Percentiles rank a stretch among this genome's conserved stretches.
Evolutionary conservation across 1,140 invertebrate genomes (phyloP).

Genomic region (Halictus rubicundus): DNA sequence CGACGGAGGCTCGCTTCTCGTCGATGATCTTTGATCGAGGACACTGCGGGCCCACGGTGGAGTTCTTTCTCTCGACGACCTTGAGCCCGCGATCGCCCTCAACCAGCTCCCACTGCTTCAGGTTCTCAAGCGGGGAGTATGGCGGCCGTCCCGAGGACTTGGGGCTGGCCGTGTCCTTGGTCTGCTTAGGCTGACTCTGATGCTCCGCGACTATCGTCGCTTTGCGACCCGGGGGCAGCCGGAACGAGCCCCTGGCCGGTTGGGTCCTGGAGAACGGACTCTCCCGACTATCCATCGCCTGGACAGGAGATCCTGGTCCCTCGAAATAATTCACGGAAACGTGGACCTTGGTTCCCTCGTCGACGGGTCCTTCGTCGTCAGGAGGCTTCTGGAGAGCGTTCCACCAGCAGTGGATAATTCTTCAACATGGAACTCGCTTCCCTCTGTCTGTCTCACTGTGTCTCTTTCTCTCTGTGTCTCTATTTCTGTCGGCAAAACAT

Average conservation of each 20-base stretch:
- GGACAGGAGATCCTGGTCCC: not conserved
- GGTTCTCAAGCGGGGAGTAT: constrained; percentile 49
- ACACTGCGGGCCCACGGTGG: not conserved
- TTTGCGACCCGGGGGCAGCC: constrained; percentile 28
- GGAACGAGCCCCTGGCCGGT: constrained; percentile 45
- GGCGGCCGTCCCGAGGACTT: constrained; percentile 26
- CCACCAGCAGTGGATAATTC: not conserved
- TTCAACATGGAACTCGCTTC: constrained; percentile 40
- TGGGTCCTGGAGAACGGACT: constrained; percentile 48
- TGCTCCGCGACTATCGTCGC: not conserved
- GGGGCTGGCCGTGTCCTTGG: constrained; percentile 36
- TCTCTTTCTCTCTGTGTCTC: constrained; percentile 1
- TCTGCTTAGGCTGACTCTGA: constrained; percentile 19
- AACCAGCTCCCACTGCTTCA: constrained; percentile 74
- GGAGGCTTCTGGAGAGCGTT: constrained; percentile 5
- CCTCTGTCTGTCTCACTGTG: too few relatives aligned
- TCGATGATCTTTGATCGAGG: not conserved
- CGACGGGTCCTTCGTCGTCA: not conserved
- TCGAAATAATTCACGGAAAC: not conserved
- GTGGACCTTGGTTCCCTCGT: too few relatives aligned
- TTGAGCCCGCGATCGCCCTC: constrained; percentile 64
- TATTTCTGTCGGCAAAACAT: constrained; percentile 60
- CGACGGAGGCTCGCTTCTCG: not conserved
- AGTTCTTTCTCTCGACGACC: constrained; percentile 63
- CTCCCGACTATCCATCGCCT: constrained; percentile 57